A percentile compares a stretch with the other conserved stretches of the same genome.
These are phyloP conservation scores for Harpagoxenus sublaevis DNA, from an alignment of 2,888 invertebrate genomes.

Conservation along the genomic window DNA sequence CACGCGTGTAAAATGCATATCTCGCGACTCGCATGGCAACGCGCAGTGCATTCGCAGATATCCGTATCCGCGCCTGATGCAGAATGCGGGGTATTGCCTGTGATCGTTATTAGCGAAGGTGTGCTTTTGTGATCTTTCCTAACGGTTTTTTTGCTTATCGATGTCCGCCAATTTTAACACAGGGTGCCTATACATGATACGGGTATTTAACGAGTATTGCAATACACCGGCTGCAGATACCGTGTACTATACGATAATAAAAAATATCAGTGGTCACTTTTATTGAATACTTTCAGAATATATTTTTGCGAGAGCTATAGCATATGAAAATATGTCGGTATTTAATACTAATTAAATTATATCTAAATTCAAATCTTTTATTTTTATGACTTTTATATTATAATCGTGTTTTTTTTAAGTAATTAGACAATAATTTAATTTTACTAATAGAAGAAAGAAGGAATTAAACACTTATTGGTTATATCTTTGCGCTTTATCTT, in stretches of 20 bases:
- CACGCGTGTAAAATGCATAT: constrained; percentile 45
- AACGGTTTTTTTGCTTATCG: constrained; percentile 18
- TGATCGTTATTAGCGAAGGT: constrained; percentile 44
- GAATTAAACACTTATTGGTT: constrained; percentile 34
- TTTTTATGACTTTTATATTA: background rate
- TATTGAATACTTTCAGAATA: background rate
- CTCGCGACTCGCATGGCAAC: constrained; percentile 15
- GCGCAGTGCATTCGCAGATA: constrained; percentile 14
- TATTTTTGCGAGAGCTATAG: background rate
- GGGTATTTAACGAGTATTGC: constrained; percentile 20
- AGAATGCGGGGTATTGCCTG: constrained; percentile 43
- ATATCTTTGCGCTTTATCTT: constrained; percentile 19
- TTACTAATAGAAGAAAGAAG: background rate
- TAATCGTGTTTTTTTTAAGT: background rate
- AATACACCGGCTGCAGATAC: background rate
- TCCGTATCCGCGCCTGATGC: background rate
- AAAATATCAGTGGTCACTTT: background rate
- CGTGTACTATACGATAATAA: background rate
- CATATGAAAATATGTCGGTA: background rate
- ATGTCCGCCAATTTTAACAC: constrained; percentile 20
- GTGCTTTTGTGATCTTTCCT: constrained; percentile 26
- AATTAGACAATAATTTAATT: background rate
- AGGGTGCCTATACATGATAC: background rate
- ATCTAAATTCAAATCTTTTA: background rate
- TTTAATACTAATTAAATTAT: background rate